Conservation (phyloP, 2,113 vertebrate species). For the Sander lucioperca region DNA sequence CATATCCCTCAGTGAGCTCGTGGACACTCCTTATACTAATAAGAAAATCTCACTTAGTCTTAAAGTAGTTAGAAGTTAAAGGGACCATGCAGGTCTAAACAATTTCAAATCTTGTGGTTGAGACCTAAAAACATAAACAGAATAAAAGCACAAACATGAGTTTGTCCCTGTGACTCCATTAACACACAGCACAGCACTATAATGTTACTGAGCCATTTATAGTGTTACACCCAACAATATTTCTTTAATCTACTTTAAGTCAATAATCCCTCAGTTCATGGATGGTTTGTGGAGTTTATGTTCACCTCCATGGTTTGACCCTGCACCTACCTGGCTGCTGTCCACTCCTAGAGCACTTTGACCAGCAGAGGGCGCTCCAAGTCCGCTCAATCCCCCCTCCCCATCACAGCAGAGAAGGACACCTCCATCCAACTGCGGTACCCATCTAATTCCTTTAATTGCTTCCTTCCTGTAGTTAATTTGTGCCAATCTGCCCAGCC, state of each 20-base stretch:
- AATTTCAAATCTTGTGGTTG: too few species aligned
- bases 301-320: slow-evolving; percentile 39
- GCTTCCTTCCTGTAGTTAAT: slow-evolving; percentile 70
- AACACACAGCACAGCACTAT: slow-evolving; percentile 9
- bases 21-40: not conserved
- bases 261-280: not conserved
- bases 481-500: slow-evolving; percentile 57
- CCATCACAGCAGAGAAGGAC: not conserved
- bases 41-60: not conserved
- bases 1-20: not conserved
- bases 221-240: not conserved
- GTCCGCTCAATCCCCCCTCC: slow-evolving; percentile 25
- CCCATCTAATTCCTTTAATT: slow-evolving; percentile 67
- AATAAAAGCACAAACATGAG: too few species aligned
- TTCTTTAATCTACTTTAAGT: not conserved
- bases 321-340: slow-evolving; percentile 28
- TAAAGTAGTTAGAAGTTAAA: not conserved
- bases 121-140: too few species aligned
- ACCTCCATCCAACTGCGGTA: slow-evolving; percentile 31
- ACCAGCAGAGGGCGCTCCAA: slow-evolving; percentile 70
- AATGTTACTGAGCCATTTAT: not conserved
- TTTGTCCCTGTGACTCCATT: slow-evolving; percentile 13
- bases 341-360: not conserved
- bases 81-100: too few species aligned
- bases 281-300: not conserved